Base-by-base conservation (phyloP, 2,888 invertebrate species). In the Apeira syringaria region DNA sequence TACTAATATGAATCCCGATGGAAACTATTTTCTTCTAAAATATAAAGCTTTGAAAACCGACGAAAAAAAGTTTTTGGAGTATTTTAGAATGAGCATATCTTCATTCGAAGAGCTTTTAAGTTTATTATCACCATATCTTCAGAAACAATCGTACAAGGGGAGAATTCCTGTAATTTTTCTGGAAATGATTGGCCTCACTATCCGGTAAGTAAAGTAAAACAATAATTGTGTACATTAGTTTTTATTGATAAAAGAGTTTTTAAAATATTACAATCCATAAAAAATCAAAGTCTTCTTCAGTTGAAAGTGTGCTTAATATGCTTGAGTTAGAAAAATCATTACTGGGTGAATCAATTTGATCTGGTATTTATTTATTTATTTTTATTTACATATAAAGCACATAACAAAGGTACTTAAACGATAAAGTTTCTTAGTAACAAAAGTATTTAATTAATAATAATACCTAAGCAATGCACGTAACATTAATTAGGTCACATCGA, bases 151-250 rank as follows among this genome's bases (percentile, higher is more conserved):
- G 47, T 59, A 56, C 45, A 62, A 56, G 47, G 49, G 50, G 32
- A 57, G 56, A 56, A 53, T 57, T 56, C 59, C 59, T 57, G 56
- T 59, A 54, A 58, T 53, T 54, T 53, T 56, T 61, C 40, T 59
- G 58, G 59, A 61, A 59, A 64, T 64, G 63, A 31, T 59, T 32
- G 56, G 56, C 24, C 47, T 56, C 25, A 53, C 51, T 51, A 50
- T 51, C 46, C 42, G 55, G 54, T 53, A 56, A 48, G 50, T 47
- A 50, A 51, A 50, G 43, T 50, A 53, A 53, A 53, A 60, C 50
- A 50, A 53, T 52, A 53, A 47, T 56, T 53, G 36, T 54, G 48
- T 53, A 51, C 41, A 49, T 53, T 20, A 7, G 34, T 56, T 54
- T 55, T 54, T 59, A 39, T 54, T 53, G 49, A 43, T 45, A 56